phyloP scores from a whole-genome alignment of 2,797 vertebrate species.

The Anisognathus igniventris region DNA sequence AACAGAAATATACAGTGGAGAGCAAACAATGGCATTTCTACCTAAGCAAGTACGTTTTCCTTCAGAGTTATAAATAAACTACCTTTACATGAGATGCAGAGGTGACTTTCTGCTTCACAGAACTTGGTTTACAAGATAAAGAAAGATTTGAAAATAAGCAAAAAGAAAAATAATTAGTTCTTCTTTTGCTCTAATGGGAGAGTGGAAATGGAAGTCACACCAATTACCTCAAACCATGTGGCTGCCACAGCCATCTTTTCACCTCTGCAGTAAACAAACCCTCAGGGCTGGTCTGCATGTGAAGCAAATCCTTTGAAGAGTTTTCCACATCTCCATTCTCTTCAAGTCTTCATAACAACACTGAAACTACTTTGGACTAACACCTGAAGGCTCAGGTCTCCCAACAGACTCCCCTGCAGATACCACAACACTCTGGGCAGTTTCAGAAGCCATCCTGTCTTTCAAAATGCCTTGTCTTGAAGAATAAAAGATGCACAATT shows the following conservation, averaged over 20 bases:
- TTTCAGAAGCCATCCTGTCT: slow-evolving; percentile 12
- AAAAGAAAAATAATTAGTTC: background rate
- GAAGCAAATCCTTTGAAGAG: background rate
- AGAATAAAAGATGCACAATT: background rate
- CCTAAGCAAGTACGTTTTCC: background rate
- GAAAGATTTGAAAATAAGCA: background rate
- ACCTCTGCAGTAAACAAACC: background rate
- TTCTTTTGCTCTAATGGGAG: background rate
- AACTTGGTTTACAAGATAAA: background rate
- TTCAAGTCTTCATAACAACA: background rate
- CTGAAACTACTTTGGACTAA: background rate
- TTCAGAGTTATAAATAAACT: background rate
- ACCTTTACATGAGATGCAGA: background rate
- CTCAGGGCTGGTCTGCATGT: background rate
- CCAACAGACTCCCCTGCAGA: background rate
- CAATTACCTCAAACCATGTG: background rate
- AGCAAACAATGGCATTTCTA: background rate
- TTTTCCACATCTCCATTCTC: background rate
- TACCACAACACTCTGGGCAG: background rate
- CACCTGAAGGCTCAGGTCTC: background rate
- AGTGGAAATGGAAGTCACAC: background rate
- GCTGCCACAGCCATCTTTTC: background rate
- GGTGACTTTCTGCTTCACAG: background rate
- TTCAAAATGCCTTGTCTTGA: background rate
- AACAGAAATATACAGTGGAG: background rate